phyloP scores from a whole-genome alignment of 2,797 vertebrate species.

The Oreortyx pictus region DNA sequence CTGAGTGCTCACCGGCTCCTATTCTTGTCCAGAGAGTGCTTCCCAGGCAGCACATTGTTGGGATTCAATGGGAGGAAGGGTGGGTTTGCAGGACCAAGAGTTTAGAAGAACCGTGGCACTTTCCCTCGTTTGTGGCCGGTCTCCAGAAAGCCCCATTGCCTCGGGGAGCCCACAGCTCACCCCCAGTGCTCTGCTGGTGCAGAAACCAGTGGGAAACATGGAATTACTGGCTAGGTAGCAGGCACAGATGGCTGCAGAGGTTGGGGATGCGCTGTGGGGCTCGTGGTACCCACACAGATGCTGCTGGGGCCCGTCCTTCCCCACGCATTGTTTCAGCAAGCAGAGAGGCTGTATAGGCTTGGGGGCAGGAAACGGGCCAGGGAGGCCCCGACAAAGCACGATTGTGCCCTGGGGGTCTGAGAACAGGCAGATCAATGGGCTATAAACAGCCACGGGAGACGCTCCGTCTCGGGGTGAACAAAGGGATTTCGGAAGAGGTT shows the following conservation, averaged over 20 bases:
- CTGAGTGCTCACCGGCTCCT: background rate
- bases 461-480: background rate
- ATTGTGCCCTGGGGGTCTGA: conserved; percentile 15
- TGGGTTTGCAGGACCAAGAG: background rate
- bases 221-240: background rate
- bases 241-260: background rate
- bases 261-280: background rate
- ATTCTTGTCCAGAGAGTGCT: conserved; percentile 37
- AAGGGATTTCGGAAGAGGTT: background rate
- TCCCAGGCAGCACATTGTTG: conserved; percentile 65
- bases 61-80: conserved; percentile 74
- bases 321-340: background rate
- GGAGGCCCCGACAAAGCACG: background rate
- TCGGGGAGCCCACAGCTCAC: background rate
- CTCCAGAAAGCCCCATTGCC: background rate
- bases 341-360: background rate
- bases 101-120: background rate
- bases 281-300: fast-evolving
- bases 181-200: background rate
- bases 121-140: fast-evolving
- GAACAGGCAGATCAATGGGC: conserved; percentile 44
- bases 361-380: conserved; percentile 38
- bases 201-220: background rate
- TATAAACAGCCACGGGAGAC: conserved; percentile 22
- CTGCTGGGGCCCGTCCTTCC: background rate